phyloP scores from a whole-genome alignment of 2,888 invertebrate species.

The Hirudinaria manillensis region DNA sequence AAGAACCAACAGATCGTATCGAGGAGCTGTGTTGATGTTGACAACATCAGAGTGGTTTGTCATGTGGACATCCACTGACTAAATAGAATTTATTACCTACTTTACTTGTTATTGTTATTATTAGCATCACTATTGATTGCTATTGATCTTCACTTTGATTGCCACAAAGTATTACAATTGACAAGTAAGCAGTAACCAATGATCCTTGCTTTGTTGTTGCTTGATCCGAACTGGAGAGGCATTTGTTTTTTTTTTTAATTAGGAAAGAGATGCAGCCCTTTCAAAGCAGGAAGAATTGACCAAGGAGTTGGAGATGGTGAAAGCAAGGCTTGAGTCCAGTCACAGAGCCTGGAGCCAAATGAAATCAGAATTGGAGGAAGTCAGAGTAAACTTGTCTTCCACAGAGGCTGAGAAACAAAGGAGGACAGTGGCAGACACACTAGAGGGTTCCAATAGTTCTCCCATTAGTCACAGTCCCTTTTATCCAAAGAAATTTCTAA shows the following conservation, averaged over 20 bases:
- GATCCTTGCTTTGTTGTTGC: too few relatives aligned
- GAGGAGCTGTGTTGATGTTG: conserved; percentile 46
- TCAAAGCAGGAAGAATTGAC: conserved; percentile 44
- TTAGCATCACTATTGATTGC: too few relatives aligned
- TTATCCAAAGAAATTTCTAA: too few relatives aligned
- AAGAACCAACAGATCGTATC: conserved; percentile 48
- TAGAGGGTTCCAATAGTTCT: neutral
- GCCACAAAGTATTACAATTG: too few relatives aligned
- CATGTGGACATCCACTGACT: neutral
- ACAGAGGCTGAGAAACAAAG: conserved; percentile 26
- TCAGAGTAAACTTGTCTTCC: conserved; percentile 31
- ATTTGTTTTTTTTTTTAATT: too few relatives aligned
- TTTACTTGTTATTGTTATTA: neutral
- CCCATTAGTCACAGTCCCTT: too few relatives aligned
- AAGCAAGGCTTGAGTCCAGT: conserved; percentile 40
- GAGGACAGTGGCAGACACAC: conserved; percentile 22
- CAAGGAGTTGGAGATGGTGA: conserved; percentile 43
- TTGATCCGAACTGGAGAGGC: too few relatives aligned
- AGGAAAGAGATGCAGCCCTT: conserved; percentile 40
- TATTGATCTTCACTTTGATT: too few relatives aligned
- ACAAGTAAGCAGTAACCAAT: too few relatives aligned
- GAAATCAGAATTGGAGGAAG: conserved; percentile 39
- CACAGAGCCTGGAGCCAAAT: conserved; percentile 41
- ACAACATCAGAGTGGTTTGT: conserved; percentile 46
- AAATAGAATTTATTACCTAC: neutral